These are phyloP conservation scores for Hemicentrotus pulcherrimus DNA, from an alignment of 35 echinoderm and acorn worm species.

Conservation along the genomic window DNA sequence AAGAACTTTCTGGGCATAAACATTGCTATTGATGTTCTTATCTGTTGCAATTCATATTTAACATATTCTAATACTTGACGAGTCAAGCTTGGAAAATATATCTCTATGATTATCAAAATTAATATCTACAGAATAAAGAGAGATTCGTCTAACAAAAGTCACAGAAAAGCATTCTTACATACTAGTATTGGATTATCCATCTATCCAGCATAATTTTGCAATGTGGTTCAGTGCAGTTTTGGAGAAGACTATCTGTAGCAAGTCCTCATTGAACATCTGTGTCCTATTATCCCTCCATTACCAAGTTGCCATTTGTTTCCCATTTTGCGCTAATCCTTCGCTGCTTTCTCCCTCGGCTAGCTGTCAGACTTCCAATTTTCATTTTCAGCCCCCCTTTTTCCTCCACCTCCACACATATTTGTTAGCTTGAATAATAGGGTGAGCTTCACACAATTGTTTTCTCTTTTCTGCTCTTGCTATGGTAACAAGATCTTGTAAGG, in stretches of 20 bases:
- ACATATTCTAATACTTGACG: no score
- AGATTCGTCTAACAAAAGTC: not conserved
- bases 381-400: not conserved
- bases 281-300: slow-evolving; percentile 11
- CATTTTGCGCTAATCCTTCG: slow-evolving; percentile 14
- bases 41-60: no score
- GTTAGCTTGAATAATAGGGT: not conserved
- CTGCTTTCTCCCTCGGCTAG: not conserved
- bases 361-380: slow-evolving; percentile 11
- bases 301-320: slow-evolving; percentile 36
- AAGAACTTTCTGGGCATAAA: no score
- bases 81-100: no score
- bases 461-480: not conserved
- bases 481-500: no score
- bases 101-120: not conserved
- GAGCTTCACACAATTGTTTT: slow-evolving; percentile 3
- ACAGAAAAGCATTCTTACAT: not conserved
- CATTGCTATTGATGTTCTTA: no score
- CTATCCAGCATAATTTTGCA: no score
- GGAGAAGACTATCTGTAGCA: not conserved
- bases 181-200: no score
- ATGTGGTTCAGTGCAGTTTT: not conserved
- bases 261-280: not conserved
- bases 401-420: slow-evolving; percentile 10
- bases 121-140: not conserved